Evolutionary conservation across 2,888 invertebrate species (phyloP).

Genomic region (Eupsilia transversa): DNA sequence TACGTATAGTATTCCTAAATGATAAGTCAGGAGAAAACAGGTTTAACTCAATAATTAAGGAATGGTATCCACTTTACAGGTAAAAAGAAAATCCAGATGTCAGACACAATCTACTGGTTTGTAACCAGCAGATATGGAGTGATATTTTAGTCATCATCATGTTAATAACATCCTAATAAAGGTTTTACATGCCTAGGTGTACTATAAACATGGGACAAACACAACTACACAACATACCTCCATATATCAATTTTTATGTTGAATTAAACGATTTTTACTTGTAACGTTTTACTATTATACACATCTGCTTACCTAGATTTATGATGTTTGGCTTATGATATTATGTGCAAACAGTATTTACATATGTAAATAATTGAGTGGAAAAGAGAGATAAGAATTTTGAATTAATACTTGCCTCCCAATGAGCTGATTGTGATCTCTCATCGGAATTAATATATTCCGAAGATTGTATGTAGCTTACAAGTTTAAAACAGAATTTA

Average conservation of each 20-base stretch:
- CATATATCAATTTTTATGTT: not conserved
- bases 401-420: slow-evolving; percentile 9
- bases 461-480: not conserved
- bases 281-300: not conserved
- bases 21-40: not conserved
- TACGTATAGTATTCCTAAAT: not conserved
- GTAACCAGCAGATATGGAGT: not conserved
- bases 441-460: slow-evolving; percentile 1
- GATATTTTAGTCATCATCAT: not conserved
- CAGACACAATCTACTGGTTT: not conserved
- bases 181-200: not conserved
- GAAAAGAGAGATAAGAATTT: not conserved
- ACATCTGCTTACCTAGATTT: no score
- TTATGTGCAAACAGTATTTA: not conserved
- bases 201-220: not conserved
- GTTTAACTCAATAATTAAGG: not conserved
- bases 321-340: no score
- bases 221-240: not conserved
- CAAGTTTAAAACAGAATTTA: not conserved
- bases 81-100: not conserved
- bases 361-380: not conserved
- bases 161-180: not conserved
- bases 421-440: slow-evolving; percentile 9
- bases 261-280: not conserved
- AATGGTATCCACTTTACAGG: not conserved